Evolutionary conservation across 2,797 vertebrate species (phyloP).

Genomic region (Sparus aurata): DNA sequence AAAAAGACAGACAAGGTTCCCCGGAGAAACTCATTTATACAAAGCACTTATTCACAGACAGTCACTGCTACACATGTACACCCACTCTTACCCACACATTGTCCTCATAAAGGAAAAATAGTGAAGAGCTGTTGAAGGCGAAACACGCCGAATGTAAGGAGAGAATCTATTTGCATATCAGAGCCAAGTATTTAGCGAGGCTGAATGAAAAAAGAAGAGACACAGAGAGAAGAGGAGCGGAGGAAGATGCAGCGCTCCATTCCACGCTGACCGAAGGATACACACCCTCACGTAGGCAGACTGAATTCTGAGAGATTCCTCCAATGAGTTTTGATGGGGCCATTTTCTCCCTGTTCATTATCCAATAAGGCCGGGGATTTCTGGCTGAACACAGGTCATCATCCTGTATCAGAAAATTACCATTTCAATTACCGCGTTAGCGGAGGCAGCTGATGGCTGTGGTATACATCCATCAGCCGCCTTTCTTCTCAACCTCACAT

Average conservation of each 20-base stretch:
- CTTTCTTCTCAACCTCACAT: constrained; percentile 41
- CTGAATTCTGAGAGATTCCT: constrained; percentile 4
- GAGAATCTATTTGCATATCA: constrained; percentile 52
- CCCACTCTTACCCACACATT: constrained; percentile 32
- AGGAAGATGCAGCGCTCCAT: constrained; percentile 18
- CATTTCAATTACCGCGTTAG: constrained; percentile 73
- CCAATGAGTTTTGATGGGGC: constrained; percentile 23
- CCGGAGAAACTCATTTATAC: constrained; percentile 43
- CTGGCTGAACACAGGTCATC: constrained; percentile 53
- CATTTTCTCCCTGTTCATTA: constrained; percentile 57
- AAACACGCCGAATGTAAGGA: constrained; percentile 18
- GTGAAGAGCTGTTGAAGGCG: constrained; percentile 20
- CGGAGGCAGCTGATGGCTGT: constrained; percentile 53
- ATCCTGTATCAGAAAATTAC: constrained; percentile 67
- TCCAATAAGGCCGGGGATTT: constrained; percentile 59
- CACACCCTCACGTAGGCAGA: background rate
- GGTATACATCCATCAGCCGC: constrained; percentile 30
- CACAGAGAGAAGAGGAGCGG: background rate
- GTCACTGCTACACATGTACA: constrained; percentile 29
- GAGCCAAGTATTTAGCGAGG: constrained; percentile 27
- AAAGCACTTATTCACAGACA: constrained; percentile 43
- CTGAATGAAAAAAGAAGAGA: constrained; percentile 28
- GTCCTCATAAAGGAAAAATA: constrained; percentile 36
- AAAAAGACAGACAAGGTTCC: constrained; percentile 28
- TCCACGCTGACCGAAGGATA: constrained; percentile 22